These are phyloP conservation scores for Ailurus styani DNA, from an alignment of 2,113 vertebrate species.

Conservation along the genomic window DNA sequence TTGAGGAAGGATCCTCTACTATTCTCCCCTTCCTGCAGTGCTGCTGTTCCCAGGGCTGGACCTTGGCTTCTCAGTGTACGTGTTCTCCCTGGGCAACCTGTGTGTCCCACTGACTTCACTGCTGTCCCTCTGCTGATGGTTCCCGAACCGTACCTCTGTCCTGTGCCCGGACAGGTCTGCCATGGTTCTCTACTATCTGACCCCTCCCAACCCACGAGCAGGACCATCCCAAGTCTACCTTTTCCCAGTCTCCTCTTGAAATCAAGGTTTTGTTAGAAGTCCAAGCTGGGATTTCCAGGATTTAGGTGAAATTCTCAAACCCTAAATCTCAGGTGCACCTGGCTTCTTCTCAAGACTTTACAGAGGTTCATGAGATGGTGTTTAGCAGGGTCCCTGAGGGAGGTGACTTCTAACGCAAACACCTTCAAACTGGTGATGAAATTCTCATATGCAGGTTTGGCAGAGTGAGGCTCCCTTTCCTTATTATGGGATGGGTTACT, in stretches of 20 bases:
- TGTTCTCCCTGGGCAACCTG: neutral
- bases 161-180: too few relatives aligned
- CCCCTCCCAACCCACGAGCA: neutral
- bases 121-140: fast-evolving
- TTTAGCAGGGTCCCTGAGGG: neutral
- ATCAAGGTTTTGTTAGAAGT: neutral
- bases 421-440: neutral
- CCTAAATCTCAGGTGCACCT: neutral
- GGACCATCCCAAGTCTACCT: neutral
- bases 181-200: neutral
- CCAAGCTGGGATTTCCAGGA: neutral
- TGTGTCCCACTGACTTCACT: neutral
- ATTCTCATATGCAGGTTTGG: neutral
- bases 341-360: neutral
- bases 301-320: neutral
- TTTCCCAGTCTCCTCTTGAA: neutral
- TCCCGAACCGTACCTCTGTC: neutral
- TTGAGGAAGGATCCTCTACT: neutral
- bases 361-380: neutral
- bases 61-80: too few relatives aligned
- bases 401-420: neutral
- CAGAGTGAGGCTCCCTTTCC: neutral
- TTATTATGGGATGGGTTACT: neutral
- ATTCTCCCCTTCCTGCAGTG: neutral
- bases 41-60: neutral